Evolutionary conservation across 2,888 invertebrate species (phyloP), one percentile per base, ranked within the genome.

Genomic region (Dolichopus griseipennis): DNA sequence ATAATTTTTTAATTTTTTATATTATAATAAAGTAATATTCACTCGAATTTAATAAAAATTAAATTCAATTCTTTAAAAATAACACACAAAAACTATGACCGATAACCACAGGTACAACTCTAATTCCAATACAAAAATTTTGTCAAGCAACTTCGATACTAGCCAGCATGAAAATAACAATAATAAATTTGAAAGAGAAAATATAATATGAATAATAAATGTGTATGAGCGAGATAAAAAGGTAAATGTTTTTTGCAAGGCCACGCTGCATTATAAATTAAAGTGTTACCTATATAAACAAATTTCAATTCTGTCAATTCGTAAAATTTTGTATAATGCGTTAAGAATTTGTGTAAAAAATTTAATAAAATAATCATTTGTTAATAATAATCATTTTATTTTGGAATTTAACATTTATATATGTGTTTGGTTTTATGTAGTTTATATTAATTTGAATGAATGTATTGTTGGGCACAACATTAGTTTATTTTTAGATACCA

Each of bases 101-200:
- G 52, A 52, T 52, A 52, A 52, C 52, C 52, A 52, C 52, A 52
- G 52, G 52, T 52, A 52, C 52, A 52, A 52, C 52, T 52, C 15
- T 52, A 52, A 52, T 52, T 52, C 52, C 52, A 52, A 52, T 52
- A 52, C 52, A 52, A 52, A 52, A 52, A 52, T 52, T 52, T 52
- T 15, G n/a, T 52, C 18, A 52, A 52, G 52, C 52, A 52, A 52
- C 52, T 52, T 6, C 52, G 9, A 6, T 52, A 41, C 41, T 41
- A 41, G 41, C 41, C 41, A 41, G 52, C 52, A 18, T 52, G 52
- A 52, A 52, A 52, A 52, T 52, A 52, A 52, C 18, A 52, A 52
- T 52, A 52, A 52, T 52, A 52, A 52, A 52, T 5, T 18, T 52
- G 52, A 52, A 52, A 52, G 52, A 52, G 52, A 52, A 18, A 52